Evolutionary conservation across 2,113 vertebrate species (phyloP).

Genomic region (Zosterops hypoxanthus): DNA sequence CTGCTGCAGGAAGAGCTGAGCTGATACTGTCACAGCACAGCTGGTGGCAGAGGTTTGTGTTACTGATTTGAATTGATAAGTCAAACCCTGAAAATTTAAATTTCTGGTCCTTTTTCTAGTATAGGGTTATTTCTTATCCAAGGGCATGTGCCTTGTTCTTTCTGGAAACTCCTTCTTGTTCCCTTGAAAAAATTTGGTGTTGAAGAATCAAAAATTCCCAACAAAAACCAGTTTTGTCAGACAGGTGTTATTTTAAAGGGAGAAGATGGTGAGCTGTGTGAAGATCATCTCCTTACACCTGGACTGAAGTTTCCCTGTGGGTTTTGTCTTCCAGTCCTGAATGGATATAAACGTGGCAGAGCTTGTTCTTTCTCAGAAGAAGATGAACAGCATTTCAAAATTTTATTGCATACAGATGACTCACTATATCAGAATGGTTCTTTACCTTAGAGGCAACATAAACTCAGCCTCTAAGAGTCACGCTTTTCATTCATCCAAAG

Average conservation of each 20-base stretch:
- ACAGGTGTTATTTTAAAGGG: not conserved
- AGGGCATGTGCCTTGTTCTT: not conserved
- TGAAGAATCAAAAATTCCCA: not conserved
- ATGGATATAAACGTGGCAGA: rapidly evolving
- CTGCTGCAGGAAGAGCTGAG: not conserved
- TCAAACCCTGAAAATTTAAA: not conserved
- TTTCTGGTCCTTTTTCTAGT: not conserved
- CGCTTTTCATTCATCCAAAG: not conserved
- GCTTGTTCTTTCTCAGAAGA: not conserved
- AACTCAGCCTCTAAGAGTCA: not conserved
- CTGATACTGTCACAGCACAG: not conserved
- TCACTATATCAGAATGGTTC: not conserved
- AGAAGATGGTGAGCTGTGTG: not conserved
- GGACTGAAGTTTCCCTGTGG: not conserved
- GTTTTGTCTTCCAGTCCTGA: not conserved
- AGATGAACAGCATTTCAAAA: not conserved
- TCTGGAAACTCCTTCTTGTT: not conserved
- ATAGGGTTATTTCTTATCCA: not conserved
- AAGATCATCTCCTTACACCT: not conserved
- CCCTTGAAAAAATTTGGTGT: not conserved
- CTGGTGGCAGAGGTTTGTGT: not conserved
- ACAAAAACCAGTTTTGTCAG: not conserved
- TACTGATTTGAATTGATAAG: not conserved
- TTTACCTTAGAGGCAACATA: not conserved
- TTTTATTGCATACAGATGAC: not conserved